These are phyloP conservation scores for Synchiropus splendidus DNA, from an alignment of 2,113 vertebrate genomes.

Conservation along the genomic window DNA sequence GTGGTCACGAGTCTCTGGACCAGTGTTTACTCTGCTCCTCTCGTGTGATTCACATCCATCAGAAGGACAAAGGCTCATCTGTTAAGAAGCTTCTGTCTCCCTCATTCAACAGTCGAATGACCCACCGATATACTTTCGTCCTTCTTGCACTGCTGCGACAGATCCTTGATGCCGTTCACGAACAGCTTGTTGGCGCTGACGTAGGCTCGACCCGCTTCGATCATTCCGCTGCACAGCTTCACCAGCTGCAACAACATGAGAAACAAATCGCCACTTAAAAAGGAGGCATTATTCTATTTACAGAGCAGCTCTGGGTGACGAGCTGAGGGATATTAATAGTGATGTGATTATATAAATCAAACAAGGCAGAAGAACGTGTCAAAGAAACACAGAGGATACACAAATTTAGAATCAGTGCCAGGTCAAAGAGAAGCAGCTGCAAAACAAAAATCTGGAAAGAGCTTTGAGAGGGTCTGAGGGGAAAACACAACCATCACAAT, in stretches of 20 bases:
- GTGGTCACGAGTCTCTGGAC: conserved; percentile 13
- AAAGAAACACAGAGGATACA: conserved; percentile 19
- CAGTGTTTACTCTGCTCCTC: conserved; percentile 22
- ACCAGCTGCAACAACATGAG: conserved; percentile 77
- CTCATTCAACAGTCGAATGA: neutral
- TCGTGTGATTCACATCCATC: conserved; percentile 20
- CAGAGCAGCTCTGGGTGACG: conserved; percentile 12
- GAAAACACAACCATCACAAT: too few species aligned
- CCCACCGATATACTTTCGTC: conserved; percentile 86
- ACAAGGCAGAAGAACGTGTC: conserved; percentile 10
- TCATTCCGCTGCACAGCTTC: conserved; percentile 95
- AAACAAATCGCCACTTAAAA: conserved; percentile 14
- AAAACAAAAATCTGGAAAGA: too few species aligned
- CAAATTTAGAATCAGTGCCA: conserved; percentile 2
- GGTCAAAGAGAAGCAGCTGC: neutral
- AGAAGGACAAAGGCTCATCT: conserved; percentile 10
- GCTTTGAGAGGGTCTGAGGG: too few species aligned
- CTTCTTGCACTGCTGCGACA: conserved; percentile 89
- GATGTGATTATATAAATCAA: conserved; percentile 14
- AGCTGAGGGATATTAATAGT: conserved; percentile 25
- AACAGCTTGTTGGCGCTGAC: conserved; percentile 93
- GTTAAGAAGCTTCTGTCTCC: neutral
- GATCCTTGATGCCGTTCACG: conserved; percentile 89
- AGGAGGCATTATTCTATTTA: conserved; percentile 15
- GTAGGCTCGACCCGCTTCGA: conserved; percentile 91